Conservation (phyloP, 2,113 vertebrate genomes). For the Zootoca vivipara region DNA sequence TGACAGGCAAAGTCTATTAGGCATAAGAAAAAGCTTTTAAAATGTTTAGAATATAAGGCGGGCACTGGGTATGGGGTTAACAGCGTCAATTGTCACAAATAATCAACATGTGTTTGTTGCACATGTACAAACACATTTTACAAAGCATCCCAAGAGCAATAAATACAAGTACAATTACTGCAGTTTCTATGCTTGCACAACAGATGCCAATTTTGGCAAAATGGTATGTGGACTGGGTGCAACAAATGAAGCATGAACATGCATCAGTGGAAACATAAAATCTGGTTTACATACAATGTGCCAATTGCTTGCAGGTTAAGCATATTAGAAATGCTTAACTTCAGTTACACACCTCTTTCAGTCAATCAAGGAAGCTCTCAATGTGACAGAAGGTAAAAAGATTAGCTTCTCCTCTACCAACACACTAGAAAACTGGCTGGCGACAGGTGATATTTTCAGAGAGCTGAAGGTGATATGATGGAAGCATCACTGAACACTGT, state of each 20-base stretch:
- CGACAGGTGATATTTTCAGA: not conserved
- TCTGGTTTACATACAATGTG: not conserved
- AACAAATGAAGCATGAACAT: not conserved
- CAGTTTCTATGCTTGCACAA: not conserved
- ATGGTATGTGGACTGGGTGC: not conserved
- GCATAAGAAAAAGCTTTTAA: not conserved
- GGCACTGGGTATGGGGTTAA: not conserved
- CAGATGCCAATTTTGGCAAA: not conserved
- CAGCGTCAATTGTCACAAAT: not conserved
- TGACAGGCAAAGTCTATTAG: not conserved
- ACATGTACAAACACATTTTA: not conserved
- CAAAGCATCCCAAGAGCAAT: not conserved
- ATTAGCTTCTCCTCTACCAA: not conserved
- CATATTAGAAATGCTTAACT: constrained; percentile 6
- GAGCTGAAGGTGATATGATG: not conserved
- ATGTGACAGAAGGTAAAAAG: constrained; percentile 31
- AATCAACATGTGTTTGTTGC: not conserved
- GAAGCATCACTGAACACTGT: too few relatives aligned
- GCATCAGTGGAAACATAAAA: not conserved
- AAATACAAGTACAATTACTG: not conserved
- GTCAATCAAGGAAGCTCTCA: not conserved
- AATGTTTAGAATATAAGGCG: not conserved
- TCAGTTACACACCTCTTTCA: not conserved
- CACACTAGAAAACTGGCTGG: not conserved
- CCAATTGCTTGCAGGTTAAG: not conserved